Conservation (phyloP, 2,888 invertebrate species). For the Masnerella sp. region DNA sequence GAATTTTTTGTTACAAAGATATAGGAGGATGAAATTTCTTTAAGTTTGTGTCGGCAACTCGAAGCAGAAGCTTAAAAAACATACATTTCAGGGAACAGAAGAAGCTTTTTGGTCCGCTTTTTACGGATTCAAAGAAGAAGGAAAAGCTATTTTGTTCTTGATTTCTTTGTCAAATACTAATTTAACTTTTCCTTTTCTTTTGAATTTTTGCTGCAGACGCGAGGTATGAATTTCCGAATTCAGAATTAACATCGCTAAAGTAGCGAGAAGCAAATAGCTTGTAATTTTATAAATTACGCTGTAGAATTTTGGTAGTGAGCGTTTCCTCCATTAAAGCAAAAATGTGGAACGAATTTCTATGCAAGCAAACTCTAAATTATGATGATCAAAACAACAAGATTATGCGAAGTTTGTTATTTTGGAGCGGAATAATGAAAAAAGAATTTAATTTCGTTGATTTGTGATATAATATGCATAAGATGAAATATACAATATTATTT, state of each 20-base stretch:
- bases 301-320: neutral
- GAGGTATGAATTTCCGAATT: slow-evolving; percentile 1
- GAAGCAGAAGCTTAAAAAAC: neutral
- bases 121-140: neutral
- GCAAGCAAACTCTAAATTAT: too few relatives aligned
- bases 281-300: slow-evolving; percentile 15
- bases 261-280: slow-evolving; percentile 1
- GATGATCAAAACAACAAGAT: too few relatives aligned
- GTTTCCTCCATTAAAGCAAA: neutral
- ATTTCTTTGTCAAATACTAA: slow-evolving; percentile 12
- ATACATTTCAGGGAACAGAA: neutral
- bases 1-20: slow-evolving; percentile 3
- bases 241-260: neutral
- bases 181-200: slow-evolving; percentile 1
- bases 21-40: neutral
- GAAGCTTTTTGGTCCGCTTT: neutral
- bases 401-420: too few relatives aligned
- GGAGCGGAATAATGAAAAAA: too few relatives aligned
- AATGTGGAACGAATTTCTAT: too few relatives aligned
- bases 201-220: neutral
- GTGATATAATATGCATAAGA: too few relatives aligned
- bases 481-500: too few relatives aligned
- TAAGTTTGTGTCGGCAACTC: neutral
- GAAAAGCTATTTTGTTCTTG: slow-evolving; percentile 4
- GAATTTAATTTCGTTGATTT: too few relatives aligned